Conservation (phyloP, 2,888 invertebrate species). For the Plutella xylostella region DNA sequence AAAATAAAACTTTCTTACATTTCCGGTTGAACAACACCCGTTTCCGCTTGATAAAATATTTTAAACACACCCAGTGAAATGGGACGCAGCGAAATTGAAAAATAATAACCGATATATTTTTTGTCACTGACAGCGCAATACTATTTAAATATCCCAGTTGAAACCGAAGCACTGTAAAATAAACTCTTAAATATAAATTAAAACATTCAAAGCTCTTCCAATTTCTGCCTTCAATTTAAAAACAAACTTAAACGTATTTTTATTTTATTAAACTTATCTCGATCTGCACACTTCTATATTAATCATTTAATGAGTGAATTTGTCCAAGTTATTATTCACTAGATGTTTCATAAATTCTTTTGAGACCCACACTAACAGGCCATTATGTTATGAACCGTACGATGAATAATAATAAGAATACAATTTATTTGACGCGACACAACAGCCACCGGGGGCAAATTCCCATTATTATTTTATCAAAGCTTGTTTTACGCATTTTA, state of each 20-base stretch:
- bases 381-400: too few species aligned
- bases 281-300: not conserved
- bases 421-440: too few species aligned
- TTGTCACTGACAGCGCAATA: conserved; percentile 38
- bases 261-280: not conserved
- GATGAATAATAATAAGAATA: too few species aligned
- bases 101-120: conserved; percentile 9
- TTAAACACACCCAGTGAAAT: not conserved
- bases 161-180: conserved; percentile 60
- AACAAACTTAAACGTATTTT: not conserved
- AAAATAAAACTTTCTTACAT: too few species aligned
- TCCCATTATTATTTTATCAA: too few species aligned
- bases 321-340: too few species aligned
- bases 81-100: not conserved
- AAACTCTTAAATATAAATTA: conserved; percentile 9
- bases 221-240: not conserved
- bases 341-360: too few species aligned
- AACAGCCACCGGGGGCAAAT: too few species aligned
- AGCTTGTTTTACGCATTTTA: not conserved
- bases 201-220: not conserved
- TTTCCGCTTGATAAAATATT: too few species aligned
- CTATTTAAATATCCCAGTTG: conserved; percentile 44
- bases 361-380: too few species aligned
- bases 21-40: too few species aligned
- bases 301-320: not conserved